phyloP scores from a whole-genome alignment of 1,140 invertebrate species.

The Zaprionus tsacasi region DNA sequence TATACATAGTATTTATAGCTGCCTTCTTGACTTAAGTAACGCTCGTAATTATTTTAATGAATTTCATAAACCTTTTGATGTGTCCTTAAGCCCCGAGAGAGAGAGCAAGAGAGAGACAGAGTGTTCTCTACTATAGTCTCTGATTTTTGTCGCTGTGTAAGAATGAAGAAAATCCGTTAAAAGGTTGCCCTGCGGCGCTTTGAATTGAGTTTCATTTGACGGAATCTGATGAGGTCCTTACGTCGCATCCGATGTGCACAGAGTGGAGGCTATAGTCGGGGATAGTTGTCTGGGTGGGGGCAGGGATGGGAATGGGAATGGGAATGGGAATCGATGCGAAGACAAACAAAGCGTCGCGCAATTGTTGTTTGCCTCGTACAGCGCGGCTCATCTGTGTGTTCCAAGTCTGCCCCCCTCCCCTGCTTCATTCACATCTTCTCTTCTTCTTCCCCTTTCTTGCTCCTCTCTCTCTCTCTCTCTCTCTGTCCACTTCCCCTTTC shows the following conservation, averaged over 20 bases:
- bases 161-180: neutral
- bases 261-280: too few relatives aligned
- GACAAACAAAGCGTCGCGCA: constrained; percentile 26
- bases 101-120: too few relatives aligned
- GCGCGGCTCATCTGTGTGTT: neutral
- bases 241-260: neutral
- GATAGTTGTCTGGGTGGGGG: neutral
- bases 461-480: neutral
- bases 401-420: too few relatives aligned
- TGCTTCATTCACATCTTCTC: neutral
- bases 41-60: neutral
- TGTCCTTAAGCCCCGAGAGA: neutral
- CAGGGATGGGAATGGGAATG: too few relatives aligned
- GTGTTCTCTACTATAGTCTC: neutral
- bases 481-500: neutral
- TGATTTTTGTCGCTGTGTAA: neutral
- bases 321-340: neutral
- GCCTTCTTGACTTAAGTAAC: neutral
- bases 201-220: constrained; percentile 23
- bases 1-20: neutral
- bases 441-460: too few relatives aligned
- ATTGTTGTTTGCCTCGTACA: constrained; percentile 8
- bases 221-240: constrained; percentile 15
- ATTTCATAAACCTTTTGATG: neutral
- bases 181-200: constrained; percentile 13